phyloP scores from a whole-genome alignment of 2,888 invertebrate genomes.

The Orgyia antiqua region DNA sequence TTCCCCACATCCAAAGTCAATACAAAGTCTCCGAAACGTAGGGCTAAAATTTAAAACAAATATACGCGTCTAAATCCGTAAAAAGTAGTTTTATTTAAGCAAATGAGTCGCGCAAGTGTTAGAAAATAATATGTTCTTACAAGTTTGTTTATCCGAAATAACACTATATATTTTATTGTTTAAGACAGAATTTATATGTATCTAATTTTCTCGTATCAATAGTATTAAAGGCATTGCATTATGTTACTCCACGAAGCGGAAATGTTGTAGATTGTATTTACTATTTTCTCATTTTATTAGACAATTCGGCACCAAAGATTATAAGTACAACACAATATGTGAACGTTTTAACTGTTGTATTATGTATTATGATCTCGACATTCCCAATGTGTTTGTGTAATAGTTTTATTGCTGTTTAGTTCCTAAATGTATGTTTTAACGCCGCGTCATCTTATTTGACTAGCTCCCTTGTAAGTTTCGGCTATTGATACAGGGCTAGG shows the following conservation, averaged over 20 bases:
- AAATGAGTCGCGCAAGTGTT: too few species aligned
- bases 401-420: slow-evolving; percentile 37
- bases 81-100: too few species aligned
- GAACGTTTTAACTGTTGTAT: slow-evolving; percentile 30
- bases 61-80: too few species aligned
- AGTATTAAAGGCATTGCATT: too few species aligned
- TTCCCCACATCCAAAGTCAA: too few species aligned
- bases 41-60: too few species aligned
- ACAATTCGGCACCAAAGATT: slow-evolving; percentile 65
- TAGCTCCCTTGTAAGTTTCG: slow-evolving; percentile 26
- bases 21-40: too few species aligned
- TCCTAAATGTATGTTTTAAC: slow-evolving; percentile 28
- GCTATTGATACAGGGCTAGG: slow-evolving; percentile 30
- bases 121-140: too few species aligned
- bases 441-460: slow-evolving; percentile 36
- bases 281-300: slow-evolving; percentile 21
- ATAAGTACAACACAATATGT: slow-evolving; percentile 41
- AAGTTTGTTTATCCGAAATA: background rate
- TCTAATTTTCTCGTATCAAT: too few species aligned
- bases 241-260: slow-evolving; percentile 24
- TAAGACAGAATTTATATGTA: too few species aligned
- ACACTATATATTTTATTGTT: slow-evolving; percentile 25
- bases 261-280: slow-evolving; percentile 25
- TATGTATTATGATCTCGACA: slow-evolving; percentile 58
- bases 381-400: slow-evolving; percentile 55